Evolutionary conservation across 2,888 invertebrate genomes (phyloP).

Genomic region (Latrodectus hesperus): DNA sequence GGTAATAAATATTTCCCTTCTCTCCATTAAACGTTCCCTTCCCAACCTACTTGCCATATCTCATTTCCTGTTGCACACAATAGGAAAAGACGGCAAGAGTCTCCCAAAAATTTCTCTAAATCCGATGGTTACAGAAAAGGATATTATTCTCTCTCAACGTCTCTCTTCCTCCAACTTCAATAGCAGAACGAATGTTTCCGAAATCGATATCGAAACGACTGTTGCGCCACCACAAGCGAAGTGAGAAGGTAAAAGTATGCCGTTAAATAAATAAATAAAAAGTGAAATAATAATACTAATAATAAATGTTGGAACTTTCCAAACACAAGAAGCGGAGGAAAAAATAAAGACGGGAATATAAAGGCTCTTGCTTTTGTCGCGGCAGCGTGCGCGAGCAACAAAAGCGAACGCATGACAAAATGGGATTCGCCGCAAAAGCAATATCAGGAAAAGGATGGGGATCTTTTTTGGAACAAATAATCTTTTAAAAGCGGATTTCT

Average conservation of each 20-base stretch:
- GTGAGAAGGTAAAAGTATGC: constrained; percentile 18
- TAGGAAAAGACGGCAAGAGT: constrained; percentile 12
- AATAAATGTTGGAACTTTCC: constrained; percentile 32
- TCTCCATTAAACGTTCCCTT: constrained; percentile 5
- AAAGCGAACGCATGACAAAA: constrained; percentile 58
- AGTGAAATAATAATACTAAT: constrained; percentile 61
- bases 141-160: constrained; percentile 47
- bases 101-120: constrained; percentile 51
- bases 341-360: constrained; percentile 3
- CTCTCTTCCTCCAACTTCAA: constrained; percentile 6
- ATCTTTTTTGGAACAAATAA: constrained; percentile 67
- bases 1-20: constrained; percentile 58
- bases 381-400: constrained; percentile 54
- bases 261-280: constrained; percentile 42
- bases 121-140: constrained; percentile 63
- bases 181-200: neutral
- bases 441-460: constrained; percentile 56
- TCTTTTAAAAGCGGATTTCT: constrained; percentile 69
- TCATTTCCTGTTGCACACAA: constrained; percentile 69
- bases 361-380: constrained; percentile 46
- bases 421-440: constrained; percentile 66
- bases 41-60: constrained; percentile 57
- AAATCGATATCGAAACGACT: constrained; percentile 62
- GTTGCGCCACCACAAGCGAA: constrained; percentile 45
- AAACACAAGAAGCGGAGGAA: constrained; percentile 16